These are phyloP conservation scores for Solenodon paradoxus DNA, from an alignment of 2,113 vertebrate species.

Conservation along the genomic window DNA sequence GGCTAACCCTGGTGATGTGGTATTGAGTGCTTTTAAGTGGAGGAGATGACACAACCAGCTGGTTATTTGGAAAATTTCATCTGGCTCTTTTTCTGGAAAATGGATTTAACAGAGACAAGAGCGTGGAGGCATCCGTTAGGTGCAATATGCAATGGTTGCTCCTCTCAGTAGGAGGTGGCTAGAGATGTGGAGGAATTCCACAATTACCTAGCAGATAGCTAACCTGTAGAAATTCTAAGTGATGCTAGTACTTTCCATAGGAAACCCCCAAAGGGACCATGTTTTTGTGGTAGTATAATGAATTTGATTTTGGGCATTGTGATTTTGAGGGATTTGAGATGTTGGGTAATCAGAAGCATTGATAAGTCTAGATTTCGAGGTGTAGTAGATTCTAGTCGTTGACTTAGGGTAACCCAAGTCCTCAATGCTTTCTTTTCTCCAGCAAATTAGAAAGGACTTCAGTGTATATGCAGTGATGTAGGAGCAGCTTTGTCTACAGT, in stretches of 20 bases:
- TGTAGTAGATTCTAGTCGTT: background rate
- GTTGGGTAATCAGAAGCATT: background rate
- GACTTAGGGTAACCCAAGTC: background rate
- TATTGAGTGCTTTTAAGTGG: background rate
- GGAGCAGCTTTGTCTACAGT: accelerated
- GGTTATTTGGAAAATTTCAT: background rate
- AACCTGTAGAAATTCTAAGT: too few relatives aligned
- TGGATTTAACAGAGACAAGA: background rate
- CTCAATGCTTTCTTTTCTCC: background rate
- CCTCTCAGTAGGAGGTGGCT: background rate
- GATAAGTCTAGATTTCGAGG: background rate
- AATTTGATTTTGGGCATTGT: background rate
- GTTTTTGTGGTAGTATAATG: background rate
- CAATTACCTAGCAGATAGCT: background rate
- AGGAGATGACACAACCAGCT: background rate
- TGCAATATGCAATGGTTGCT: background rate
- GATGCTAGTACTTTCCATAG: background rate
- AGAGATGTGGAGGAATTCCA: background rate
- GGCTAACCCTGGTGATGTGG: background rate
- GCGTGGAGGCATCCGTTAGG: background rate
- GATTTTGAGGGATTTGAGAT: background rate
- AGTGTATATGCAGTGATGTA: background rate
- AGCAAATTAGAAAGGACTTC: background rate
- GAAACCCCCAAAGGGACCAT: background rate
- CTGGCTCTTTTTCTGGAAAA: background rate